Evolutionary conservation across 1,140 invertebrate genomes (phyloP).

Genomic region (Drosophila ironensis): DNA sequence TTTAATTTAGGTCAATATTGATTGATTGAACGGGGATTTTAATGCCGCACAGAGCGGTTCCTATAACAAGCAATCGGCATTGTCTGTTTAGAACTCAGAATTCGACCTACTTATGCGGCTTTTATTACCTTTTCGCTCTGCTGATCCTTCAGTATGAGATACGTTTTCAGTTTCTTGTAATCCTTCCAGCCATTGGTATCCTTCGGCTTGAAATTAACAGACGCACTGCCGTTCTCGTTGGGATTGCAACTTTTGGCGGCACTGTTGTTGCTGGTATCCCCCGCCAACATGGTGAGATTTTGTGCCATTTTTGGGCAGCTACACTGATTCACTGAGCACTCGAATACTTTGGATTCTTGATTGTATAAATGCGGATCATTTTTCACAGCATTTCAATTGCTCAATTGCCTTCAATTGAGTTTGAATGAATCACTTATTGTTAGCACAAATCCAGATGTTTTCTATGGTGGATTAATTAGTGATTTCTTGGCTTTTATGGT

Average conservation of each 20-base stretch:
- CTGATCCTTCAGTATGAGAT: constrained; percentile 76
- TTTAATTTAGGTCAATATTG: constrained; percentile 60
- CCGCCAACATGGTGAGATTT: constrained; percentile 55
- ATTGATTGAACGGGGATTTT: constrained; percentile 36
- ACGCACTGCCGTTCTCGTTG: constrained; percentile 6
- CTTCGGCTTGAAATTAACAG: constrained; percentile 65
- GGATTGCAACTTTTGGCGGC: constrained; percentile 2
- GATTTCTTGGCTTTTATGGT: constrained; percentile 16
- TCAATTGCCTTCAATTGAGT: constrained; percentile 35
- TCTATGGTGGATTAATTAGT: constrained; percentile 31
- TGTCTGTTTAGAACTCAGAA: too few species aligned
- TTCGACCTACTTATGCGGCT: too few species aligned
- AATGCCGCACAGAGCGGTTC: constrained; percentile 10
- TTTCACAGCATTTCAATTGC: constrained; percentile 41
- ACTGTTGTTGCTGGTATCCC: constrained; percentile 23
- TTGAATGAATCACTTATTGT: constrained; percentile 41
- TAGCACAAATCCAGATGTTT: constrained; percentile 2
- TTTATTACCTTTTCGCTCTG: constrained; percentile 63
- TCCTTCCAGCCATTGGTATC: constrained; percentile 76
- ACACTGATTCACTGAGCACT: constrained; percentile 28
- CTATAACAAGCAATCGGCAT: constrained; percentile 11
- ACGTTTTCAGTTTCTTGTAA: constrained; percentile 78
- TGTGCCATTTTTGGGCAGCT: constrained; percentile 44
- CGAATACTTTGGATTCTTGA: constrained; percentile 18
- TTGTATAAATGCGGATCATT: constrained; percentile 33